Percentiles rank a stretch among this genome's conserved stretches.
Conservation (phyloP, 2,113 vertebrate species). For the Plecotus auritus region DNA sequence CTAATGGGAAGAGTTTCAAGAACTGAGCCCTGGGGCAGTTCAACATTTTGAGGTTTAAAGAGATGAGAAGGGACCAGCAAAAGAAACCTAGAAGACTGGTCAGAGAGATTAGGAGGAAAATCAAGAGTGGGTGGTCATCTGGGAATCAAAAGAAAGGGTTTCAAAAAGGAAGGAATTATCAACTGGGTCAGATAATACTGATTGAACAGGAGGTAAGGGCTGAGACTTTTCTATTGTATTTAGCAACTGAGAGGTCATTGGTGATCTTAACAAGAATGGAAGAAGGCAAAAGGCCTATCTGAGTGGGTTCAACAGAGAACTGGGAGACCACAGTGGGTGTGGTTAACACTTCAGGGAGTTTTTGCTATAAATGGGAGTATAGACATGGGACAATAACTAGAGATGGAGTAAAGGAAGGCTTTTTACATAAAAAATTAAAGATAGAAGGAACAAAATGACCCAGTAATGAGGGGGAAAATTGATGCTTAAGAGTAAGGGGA, state of each 20-base stretch:
- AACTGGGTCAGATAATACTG: background rate
- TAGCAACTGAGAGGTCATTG: background rate
- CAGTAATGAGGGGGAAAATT: background rate
- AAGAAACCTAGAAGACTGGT: background rate
- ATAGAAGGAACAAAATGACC: slow-evolving; percentile 7
- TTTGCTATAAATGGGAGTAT: background rate
- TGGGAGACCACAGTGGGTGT: background rate
- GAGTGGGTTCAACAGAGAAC: background rate
- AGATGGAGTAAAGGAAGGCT: background rate
- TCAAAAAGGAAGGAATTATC: background rate
- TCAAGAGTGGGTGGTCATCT: background rate
- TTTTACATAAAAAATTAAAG: background rate
- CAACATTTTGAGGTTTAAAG: background rate
- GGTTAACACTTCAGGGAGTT: background rate
- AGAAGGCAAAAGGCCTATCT: background rate
- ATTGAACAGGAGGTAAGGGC: background rate
- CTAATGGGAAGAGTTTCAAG: background rate
- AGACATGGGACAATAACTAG: background rate
- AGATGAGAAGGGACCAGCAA: background rate
- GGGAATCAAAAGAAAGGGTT: background rate
- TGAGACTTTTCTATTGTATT: background rate
- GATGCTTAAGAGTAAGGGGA: background rate
- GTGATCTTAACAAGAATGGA: background rate
- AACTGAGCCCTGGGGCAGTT: background rate
- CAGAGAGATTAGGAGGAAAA: background rate